Percentiles rank a stretch among this genome's conserved stretches.
Evolutionary conservation across 2,888 invertebrate species (phyloP).

Genomic region (Salpingus planirostris): DNA sequence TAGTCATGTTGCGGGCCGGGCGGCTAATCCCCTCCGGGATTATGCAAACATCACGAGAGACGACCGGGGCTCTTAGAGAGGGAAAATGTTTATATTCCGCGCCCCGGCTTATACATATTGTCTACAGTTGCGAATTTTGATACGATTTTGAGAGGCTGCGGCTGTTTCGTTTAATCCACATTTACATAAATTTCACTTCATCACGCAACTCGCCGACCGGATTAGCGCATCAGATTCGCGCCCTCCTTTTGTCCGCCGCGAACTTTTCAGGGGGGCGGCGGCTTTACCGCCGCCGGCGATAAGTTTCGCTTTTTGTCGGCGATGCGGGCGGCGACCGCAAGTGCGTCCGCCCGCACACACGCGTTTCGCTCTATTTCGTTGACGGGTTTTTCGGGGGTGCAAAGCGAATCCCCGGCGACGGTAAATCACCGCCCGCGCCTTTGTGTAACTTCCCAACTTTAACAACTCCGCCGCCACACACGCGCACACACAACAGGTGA

Average conservation of each 20-base stretch:
- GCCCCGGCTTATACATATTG: conserved; percentile 27
- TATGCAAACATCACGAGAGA: conserved; percentile 29
- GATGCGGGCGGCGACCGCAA: no score
- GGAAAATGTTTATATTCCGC: conserved; percentile 30
- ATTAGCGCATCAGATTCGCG: conserved; percentile 19
- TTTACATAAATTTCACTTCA: conserved; percentile 35
- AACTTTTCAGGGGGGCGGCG: no score
- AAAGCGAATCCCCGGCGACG: conserved; percentile 9
- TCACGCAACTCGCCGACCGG: conserved; percentile 21
- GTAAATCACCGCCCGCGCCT: conserved; percentile 9
- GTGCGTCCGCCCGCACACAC: no score
- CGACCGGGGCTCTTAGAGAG: conserved; percentile 19
- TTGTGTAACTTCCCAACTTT: conserved; percentile 9
- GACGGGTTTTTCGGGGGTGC: conserved; percentile 4
- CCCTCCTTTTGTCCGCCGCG: conserved; percentile 1
- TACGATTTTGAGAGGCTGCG: conserved; percentile 23
- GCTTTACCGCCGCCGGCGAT: no score
- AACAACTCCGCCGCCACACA: no score
- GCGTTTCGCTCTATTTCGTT: no score
- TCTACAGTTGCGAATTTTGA: conserved; percentile 29
- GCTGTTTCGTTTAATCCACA: conserved; percentile 32
- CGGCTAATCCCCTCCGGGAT: conserved; percentile 26
- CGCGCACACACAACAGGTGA: conserved; percentile 13
- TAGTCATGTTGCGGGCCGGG: conserved; percentile 23
- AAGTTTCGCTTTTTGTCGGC: no score